Percentiles rank a stretch among this genome's conserved stretches.
Conservation (phyloP, 2,888 invertebrate genomes). For the Protophormia terraenovae region DNA sequence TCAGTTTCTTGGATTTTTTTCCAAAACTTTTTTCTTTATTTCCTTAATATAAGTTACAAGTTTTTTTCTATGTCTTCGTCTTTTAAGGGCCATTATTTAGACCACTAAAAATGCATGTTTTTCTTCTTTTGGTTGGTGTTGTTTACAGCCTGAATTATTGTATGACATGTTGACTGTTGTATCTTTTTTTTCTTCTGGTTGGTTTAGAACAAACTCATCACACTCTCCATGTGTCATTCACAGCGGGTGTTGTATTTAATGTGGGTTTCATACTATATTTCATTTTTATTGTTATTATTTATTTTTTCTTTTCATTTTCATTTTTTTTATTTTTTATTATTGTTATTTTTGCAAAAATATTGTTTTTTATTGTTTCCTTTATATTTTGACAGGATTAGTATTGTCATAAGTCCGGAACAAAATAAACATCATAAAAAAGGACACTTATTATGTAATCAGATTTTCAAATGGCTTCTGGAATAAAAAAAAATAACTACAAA, state of each 20-base stretch:
- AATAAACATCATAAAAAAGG: slow-evolving; percentile 58
- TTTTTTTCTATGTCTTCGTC: neutral
- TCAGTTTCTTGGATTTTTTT: slow-evolving; percentile 5
- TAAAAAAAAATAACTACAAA: neutral
- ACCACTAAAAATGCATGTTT: slow-evolving; percentile 55
- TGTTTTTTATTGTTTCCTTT: slow-evolving; percentile 65
- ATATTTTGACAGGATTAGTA: slow-evolving; percentile 66
- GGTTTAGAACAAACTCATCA: slow-evolving; percentile 38
- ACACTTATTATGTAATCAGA: slow-evolving; percentile 66
- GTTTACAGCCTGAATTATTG: slow-evolving; percentile 37
- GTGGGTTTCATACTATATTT: too few species aligned
- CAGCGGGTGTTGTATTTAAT: slow-evolving; percentile 61
- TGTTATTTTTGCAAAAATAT: slow-evolving; percentile 56
- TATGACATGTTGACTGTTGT: slow-evolving; percentile 58
- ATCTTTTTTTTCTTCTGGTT: slow-evolving; percentile 12
- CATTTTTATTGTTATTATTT: too few species aligned
- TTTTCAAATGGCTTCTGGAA: slow-evolving; percentile 18
- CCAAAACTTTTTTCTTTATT: neutral
- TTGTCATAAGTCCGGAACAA: slow-evolving; percentile 65
- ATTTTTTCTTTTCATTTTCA: neutral
- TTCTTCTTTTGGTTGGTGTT: slow-evolving; percentile 28
- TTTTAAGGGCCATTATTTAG: slow-evolving; percentile 51
- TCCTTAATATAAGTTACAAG: slow-evolving; percentile 36
- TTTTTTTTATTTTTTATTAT: slow-evolving; percentile 3
- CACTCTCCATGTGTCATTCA: slow-evolving; percentile 60